A percentile compares a stretch with the other conserved stretches of the same genome.
These are phyloP conservation scores for Torymus aiolomorphi DNA, from an alignment of 2,888 invertebrate species.

Conservation along the genomic window DNA sequence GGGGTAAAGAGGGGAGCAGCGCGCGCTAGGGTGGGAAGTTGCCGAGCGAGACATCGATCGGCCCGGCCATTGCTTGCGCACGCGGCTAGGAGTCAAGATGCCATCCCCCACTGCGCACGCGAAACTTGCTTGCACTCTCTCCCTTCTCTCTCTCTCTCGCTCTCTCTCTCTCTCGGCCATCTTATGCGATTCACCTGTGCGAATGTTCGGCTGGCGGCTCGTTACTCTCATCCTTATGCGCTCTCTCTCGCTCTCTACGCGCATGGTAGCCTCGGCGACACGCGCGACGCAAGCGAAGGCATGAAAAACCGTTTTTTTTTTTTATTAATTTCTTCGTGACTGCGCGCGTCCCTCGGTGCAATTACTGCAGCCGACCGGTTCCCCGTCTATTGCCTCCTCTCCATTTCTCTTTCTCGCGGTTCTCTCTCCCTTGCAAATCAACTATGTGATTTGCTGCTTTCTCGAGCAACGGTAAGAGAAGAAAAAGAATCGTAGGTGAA, in stretches of 20 bases:
- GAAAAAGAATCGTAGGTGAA: conserved; percentile 37
- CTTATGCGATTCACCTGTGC: conserved; percentile 47
- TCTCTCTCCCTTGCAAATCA: not conserved
- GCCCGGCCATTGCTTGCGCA: conserved; percentile 75
- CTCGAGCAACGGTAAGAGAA: not conserved
- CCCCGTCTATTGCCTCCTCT: conserved; percentile 33
- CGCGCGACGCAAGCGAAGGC: conserved; percentile 5
- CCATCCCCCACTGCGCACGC: conserved; percentile 72
- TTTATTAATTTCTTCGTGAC: conserved; percentile 41
- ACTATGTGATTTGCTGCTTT: conserved; percentile 1
- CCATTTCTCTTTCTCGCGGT: conserved; percentile 8
- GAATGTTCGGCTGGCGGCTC: conserved; percentile 23
- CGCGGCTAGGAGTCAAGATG: conserved; percentile 75
- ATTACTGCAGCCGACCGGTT: conserved; percentile 55
- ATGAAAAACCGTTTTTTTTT: conserved; percentile 42
- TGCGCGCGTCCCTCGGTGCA: conserved; percentile 37
- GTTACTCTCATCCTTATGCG: conserved; percentile 32
- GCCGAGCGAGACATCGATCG: conserved; percentile 74
- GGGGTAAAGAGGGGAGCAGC: conserved; percentile 29
- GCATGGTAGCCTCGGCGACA: conserved; percentile 14
- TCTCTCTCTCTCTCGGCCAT: conserved; percentile 17
- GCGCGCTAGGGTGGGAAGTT: conserved; percentile 72
- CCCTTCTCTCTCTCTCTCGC: conserved; percentile 38
- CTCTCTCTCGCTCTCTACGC: not conserved
- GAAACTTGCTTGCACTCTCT: conserved; percentile 47